Evolutionary conservation across 2,113 vertebrate genomes (phyloP).

Genomic region (Heloderma charlesbogerti): DNA sequence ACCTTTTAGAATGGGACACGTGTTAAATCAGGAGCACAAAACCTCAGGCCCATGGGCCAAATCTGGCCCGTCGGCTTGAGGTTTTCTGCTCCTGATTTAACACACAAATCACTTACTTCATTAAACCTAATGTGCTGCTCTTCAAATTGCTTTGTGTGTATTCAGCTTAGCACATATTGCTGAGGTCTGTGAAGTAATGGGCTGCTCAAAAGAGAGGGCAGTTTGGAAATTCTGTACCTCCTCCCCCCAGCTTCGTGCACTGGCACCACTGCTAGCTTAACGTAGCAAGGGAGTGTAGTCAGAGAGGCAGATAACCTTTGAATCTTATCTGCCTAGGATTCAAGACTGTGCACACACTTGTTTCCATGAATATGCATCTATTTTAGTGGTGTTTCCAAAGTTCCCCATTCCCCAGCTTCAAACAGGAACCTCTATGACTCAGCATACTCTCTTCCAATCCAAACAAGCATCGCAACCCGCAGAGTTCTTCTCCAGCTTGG

Average conservation of each 20-base stretch:
- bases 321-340: neutral
- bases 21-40: no score
- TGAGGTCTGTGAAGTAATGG: neutral
- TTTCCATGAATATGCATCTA: neutral
- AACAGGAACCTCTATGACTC: neutral
- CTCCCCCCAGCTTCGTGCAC: neutral
- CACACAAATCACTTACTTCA: neutral
- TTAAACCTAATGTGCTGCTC: neutral
- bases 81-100: neutral
- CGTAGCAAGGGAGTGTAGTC: neutral
- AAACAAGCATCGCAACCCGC: neutral
- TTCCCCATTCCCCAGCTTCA: neutral
- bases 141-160: neutral
- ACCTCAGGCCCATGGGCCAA: no score
- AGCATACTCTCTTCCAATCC: neutral
- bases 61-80: no score
- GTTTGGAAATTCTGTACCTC: neutral
- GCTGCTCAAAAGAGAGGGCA: neutral
- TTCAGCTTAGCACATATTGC: neutral
- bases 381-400: neutral
- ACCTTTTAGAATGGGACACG: no score
- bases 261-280: neutral
- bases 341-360: neutral
- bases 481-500: neutral
- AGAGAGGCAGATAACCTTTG: neutral